These are phyloP conservation scores for Parapsyche elsis DNA, from an alignment of 1,140 invertebrate genomes.

Conservation along the genomic window DNA sequence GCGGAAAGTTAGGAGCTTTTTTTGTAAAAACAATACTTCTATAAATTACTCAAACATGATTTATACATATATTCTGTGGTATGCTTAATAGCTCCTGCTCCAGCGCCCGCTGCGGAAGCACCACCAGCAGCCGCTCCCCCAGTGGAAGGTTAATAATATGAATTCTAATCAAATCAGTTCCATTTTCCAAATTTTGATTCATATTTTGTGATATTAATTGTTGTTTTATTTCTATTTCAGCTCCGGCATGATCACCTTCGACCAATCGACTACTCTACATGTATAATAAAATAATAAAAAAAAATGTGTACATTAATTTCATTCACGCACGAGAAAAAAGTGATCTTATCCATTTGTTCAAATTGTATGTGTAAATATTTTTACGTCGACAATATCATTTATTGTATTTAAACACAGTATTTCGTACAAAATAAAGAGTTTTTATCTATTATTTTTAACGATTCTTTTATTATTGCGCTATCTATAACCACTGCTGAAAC, in stretches of 20 bases:
- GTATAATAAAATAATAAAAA: not conserved
- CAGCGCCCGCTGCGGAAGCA: slow-evolving; percentile 54
- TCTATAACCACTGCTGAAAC: too few relatives aligned
- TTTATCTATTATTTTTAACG: slow-evolving; percentile 24
- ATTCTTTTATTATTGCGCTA: not conserved
- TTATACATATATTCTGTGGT: too few relatives aligned
- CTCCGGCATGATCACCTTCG: slow-evolving; percentile 28
- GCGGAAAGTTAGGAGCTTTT: slow-evolving; percentile 23
- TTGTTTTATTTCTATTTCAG: slow-evolving; percentile 20
- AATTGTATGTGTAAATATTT: slow-evolving; percentile 29
- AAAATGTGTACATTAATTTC: not conserved
- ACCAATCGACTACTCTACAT: not conserved
- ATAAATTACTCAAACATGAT: too few relatives aligned
- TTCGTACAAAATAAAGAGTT: slow-evolving; percentile 37
- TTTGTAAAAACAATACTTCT: too few relatives aligned
- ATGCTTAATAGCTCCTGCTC: too few relatives aligned
- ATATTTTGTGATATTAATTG: not conserved
- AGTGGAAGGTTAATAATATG: slow-evolving; percentile 56
- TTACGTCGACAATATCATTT: not conserved
- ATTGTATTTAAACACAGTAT: slow-evolving; percentile 18
- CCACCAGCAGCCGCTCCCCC: slow-evolving; percentile 55
- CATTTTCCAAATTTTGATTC: not conserved
- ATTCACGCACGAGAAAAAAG: not conserved
- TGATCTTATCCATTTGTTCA: not conserved
- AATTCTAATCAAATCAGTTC: not conserved